Evolutionary conservation across 2,797 vertebrate genomes (phyloP), one percentile per base, ranked within the genome.

Genomic region (Falco rusticolus): DNA sequence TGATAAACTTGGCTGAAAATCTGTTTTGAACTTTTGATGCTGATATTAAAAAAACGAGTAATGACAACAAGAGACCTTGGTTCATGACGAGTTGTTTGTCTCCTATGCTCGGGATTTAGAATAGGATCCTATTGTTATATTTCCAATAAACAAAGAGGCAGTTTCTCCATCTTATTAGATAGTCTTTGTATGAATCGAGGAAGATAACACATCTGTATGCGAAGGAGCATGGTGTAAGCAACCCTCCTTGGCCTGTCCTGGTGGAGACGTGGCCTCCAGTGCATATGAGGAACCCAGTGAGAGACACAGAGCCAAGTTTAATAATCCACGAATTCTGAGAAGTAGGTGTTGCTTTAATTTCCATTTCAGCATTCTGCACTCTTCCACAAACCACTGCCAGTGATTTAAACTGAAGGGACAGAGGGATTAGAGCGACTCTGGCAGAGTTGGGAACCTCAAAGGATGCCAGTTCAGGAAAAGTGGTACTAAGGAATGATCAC

Each of bases 91-190:
- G 31, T 51, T 94, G 65, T 86, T 91, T 90, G 51, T 86, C 47
- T 65, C 86, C 61, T 11, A 1, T n/a, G 70, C 72, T 50, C 1
- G 0, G 57, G 79, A 11, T 71, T 86, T 56, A 68, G 83, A 74
- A 94, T 14, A 94, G 74, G 74, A 84, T 64, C 19, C 85, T 28
- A 50, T 94, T 96, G 91, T 95, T 96, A 43, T 31, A 8, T 50
- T 87, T 85, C 86, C 41, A 68, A 56, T 19, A 66, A 89, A 96
- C 96, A 96, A 91, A 93, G 91, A 50, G 59, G 43, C 79, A 50
- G 59, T 82, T 93, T 94, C 85, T 96, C 34, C 80, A 61, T 50
- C n/a, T 64, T 29, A 6, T 74, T 43, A n/a, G 39, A 66, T 34
- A 45, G 19, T 4, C 74, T 91, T 74, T 90, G 80, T 95, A 2